These are phyloP conservation scores for Macrochelys suwanniensis DNA, from an alignment of 2,797 vertebrate species.

Conservation along the genomic window DNA sequence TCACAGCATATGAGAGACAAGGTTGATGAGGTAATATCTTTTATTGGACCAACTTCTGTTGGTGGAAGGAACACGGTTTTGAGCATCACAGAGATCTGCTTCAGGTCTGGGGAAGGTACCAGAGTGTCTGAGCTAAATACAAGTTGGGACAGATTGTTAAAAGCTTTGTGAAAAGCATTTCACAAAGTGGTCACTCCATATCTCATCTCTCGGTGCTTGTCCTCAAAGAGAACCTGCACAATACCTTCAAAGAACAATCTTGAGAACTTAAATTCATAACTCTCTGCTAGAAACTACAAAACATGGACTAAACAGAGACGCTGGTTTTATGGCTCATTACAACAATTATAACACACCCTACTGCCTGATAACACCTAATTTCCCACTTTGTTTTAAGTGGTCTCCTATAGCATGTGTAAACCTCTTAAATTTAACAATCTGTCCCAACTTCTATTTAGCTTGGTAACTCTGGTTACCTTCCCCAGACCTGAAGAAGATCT, in stretches of 20 bases:
- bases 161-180: neutral
- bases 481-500: neutral
- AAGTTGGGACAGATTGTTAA: neutral
- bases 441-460: neutral
- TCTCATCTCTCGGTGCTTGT: neutral
- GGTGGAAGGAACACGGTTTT: neutral
- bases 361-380: neutral
- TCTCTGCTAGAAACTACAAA: neutral
- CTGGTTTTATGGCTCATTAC: neutral
- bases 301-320: neutral
- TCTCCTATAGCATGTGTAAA: neutral
- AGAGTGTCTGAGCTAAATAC: neutral
- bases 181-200: neutral
- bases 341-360: neutral
- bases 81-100: neutral
- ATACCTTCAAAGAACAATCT: neutral
- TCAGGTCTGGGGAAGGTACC: neutral
- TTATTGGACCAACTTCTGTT: neutral
- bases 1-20: neutral
- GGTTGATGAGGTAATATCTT: neutral
- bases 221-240: neutral
- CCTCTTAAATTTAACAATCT: neutral
- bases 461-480: neutral
- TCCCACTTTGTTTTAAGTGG: neutral
- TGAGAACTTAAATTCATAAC: neutral